Evolutionary conservation across 64 coral and sea anemone species (phyloP), one percentile per base, ranked within the genome.

Genomic region (Stylophora pistillata): DNA sequence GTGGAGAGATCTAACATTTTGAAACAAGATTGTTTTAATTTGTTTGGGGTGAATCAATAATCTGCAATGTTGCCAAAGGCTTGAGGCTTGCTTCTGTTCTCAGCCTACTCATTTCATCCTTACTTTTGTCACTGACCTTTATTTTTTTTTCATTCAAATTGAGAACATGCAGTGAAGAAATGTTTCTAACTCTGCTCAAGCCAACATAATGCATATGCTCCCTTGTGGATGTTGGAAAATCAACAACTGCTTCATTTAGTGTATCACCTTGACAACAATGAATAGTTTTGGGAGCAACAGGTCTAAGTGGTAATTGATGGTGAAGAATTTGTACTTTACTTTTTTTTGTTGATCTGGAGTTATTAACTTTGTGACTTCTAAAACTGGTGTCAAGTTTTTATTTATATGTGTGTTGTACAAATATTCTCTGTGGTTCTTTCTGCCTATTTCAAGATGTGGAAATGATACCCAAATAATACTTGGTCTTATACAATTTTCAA

Each of bases 401-500:
- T 72, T 31, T 17, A 87, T 73, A 53, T 74, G n/a, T 29, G 16
- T 56, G 18, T 55, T 73, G 52, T 54, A 87, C 61, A 87, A 56
- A 74, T 87, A 21, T 27, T 74, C 85, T 74, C 53, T 87, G 18
- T 69, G 15, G 2, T 74, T 21, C 15, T 87, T 72, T 52, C 23
- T 72, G 54, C 85, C 85, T 29, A 87, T 87, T 10, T 72, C 16
- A 74, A 16, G 3, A 64, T 87, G 34, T 87, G 85, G 69, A 74
- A 87, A 87, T 25, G 68, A 85, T 65, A 85, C 81, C 60, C 81
- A n/a, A n/a, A n/a, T n/a, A n/a, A n/a, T n/a, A n/a, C n/a, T n/a
- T 72, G 85, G 85, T 86, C 85, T 71, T 34, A 9, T 86, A 11
- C 66, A 86, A 29, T 72, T 33, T 1, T 16, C 37, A 72, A 73